Conservation (phyloP, 2,888 invertebrate species). For the Polymixis flavicincta region DNA sequence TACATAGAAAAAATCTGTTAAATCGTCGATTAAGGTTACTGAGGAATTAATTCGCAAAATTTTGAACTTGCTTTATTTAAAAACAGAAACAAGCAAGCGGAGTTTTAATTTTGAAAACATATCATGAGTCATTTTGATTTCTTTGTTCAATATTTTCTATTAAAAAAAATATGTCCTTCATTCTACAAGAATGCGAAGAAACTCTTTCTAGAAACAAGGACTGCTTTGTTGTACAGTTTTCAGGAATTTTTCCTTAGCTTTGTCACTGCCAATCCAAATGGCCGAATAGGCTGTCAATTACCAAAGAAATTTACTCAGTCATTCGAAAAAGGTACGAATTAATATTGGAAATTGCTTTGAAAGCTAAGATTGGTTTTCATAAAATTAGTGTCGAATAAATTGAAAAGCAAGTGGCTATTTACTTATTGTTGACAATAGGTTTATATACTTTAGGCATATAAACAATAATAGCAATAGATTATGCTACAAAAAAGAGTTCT, state of each 20-base stretch:
- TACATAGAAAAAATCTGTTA: too few relatives aligned
- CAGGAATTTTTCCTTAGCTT: conserved; percentile 25
- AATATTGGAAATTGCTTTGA: conserved; percentile 25
- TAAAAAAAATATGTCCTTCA: not conserved
- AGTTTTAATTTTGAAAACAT: not conserved
- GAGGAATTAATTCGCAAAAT: not conserved
- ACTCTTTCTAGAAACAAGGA: conserved; percentile 21
- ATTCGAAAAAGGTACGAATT: conserved; percentile 37
- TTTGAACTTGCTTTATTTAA: not conserved
- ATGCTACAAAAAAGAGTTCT: not conserved
- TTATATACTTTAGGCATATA: not conserved
- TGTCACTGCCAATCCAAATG: conserved; percentile 35
- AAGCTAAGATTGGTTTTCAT: not conserved
- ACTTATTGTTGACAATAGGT: not conserved
- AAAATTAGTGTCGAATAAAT: not conserved
- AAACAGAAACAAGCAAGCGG: not conserved
- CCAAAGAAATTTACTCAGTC: conserved; percentile 21
- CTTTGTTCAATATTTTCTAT: not conserved
- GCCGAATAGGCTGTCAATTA: conserved; percentile 33
- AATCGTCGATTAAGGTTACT: not conserved
- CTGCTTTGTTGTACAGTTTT: conserved; percentile 32
- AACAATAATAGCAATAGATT: not conserved
- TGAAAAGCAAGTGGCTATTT: not conserved
- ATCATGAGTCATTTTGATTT: not conserved
- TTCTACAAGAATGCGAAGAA: not conserved